Conservation (phyloP, 92 coral and sea anemone species). For the Umimayanthus chanpuru region DNA sequence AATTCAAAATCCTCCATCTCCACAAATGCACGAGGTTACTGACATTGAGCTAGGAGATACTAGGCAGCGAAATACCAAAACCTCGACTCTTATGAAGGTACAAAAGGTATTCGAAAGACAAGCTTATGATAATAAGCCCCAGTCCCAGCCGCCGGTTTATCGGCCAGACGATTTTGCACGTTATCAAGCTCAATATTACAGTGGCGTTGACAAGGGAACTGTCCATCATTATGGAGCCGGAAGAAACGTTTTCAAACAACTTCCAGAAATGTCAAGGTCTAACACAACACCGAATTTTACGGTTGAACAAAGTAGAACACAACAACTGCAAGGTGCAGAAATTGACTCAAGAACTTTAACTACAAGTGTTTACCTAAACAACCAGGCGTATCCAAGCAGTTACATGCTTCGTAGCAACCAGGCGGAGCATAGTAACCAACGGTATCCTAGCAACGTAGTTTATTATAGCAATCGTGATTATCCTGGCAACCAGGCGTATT, state of each 20-base stretch:
- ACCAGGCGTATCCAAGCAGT: background rate
- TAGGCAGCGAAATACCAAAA: slow-evolving; percentile 8
- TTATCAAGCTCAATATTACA: background rate
- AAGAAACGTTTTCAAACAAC: background rate
- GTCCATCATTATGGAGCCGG: background rate
- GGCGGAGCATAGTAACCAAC: background rate
- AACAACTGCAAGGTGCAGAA: background rate
- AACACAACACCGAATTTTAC: background rate
- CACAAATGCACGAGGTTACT: background rate
- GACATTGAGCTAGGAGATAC: background rate
- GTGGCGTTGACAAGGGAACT: background rate
- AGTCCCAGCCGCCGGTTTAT: background rate
- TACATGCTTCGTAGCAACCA: background rate
- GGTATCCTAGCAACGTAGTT: slow-evolving; percentile 1
- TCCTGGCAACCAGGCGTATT: background rate
- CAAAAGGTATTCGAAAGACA: background rate
- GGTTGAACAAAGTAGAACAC: slow-evolving; percentile 5
- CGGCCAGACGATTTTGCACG: background rate
- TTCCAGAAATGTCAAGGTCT: background rate
- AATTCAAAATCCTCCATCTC: background rate
- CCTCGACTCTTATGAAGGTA: background rate
- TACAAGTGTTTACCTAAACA: background rate
- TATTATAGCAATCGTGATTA: background rate
- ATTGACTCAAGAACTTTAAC: slow-evolving; percentile 1
- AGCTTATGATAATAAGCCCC: background rate